A percentile compares a stretch with the other conserved stretches of the same genome.
These are phyloP conservation scores for Isoperla grammatica DNA, from an alignment of 2,888 invertebrate species.

Conservation along the genomic window DNA sequence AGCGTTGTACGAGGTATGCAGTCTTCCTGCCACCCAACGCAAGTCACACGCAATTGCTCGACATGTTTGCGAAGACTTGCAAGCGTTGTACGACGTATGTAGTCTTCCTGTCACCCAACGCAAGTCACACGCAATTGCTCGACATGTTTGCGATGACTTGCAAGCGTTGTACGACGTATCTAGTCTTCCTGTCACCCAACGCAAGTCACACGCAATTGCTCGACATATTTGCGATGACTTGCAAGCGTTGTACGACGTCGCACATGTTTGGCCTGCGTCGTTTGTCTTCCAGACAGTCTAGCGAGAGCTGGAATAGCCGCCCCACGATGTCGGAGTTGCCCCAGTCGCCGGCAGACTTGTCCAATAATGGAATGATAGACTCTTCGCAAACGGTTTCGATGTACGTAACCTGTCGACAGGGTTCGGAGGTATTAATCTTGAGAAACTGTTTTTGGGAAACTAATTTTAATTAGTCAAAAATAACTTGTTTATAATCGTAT, in stretches of 20 bases:
- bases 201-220: background rate
- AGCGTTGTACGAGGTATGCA: no score
- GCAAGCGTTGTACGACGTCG: slow-evolving; percentile 45
- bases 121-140: background rate
- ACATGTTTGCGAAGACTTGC: no score
- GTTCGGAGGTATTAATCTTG: background rate
- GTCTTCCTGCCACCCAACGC: no score
- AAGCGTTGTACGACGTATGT: no score
- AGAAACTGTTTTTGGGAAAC: no score
- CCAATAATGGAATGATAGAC: slow-evolving; percentile 51
- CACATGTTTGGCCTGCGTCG: slow-evolving; percentile 55
- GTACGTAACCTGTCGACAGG: slow-evolving; percentile 47
- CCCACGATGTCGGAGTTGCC: slow-evolving; percentile 42
- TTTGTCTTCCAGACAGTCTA: slow-evolving; percentile 52
- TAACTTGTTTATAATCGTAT: no score
- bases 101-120: no score
- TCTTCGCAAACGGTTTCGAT: slow-evolving; percentile 52
- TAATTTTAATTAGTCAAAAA: no score
- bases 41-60: no score
- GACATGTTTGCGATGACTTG: slow-evolving; percentile 16
- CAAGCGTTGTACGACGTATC: slow-evolving; percentile 46
- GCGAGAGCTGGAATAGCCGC: slow-evolving; percentile 51
- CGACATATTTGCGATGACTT: slow-evolving; percentile 12
- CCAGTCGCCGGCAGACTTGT: slow-evolving; percentile 53
- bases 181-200: no score